Evolutionary conservation across 2,113 vertebrate species (phyloP).

Genomic region (Oncorhynchus kisutch): DNA sequence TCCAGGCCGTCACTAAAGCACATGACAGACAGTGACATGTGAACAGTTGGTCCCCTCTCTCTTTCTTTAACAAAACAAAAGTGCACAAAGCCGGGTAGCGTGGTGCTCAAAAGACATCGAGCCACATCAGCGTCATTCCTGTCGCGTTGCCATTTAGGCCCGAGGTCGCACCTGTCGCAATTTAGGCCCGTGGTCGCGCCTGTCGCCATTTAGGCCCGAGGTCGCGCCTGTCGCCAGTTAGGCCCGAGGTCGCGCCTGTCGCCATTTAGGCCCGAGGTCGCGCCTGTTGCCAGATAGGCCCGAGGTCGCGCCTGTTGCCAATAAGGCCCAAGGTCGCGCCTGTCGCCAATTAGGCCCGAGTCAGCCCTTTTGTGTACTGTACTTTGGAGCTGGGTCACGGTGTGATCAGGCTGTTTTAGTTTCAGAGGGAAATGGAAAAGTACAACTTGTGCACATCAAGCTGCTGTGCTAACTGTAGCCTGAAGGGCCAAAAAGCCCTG

Average conservation of each 20-base stretch:
- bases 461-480: neutral
- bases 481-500: too few species aligned
- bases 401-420: constrained; percentile 4
- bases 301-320: neutral
- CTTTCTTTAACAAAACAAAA: neutral
- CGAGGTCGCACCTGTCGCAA: too few species aligned
- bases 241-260: too few species aligned
- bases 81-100: neutral
- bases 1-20: neutral
- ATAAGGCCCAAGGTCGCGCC: neutral
- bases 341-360: neutral
- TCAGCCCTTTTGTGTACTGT: neutral
- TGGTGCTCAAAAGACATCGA: neutral
- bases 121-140: neutral
- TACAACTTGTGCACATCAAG: constrained; percentile 12
- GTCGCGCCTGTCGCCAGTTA: too few species aligned
- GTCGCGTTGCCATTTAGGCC: neutral
- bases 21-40: neutral
- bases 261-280: neutral
- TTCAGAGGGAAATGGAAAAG: constrained; percentile 36
- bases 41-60: neutral
- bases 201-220: too few species aligned
- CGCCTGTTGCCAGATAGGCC: neutral
- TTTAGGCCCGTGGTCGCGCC: too few species aligned
- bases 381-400: constrained; percentile 7